Percentiles rank a stretch among this genome's conserved stretches.
Evolutionary conservation across 2,113 vertebrate species (phyloP).

Genomic region (Eulemur macaco): DNA sequence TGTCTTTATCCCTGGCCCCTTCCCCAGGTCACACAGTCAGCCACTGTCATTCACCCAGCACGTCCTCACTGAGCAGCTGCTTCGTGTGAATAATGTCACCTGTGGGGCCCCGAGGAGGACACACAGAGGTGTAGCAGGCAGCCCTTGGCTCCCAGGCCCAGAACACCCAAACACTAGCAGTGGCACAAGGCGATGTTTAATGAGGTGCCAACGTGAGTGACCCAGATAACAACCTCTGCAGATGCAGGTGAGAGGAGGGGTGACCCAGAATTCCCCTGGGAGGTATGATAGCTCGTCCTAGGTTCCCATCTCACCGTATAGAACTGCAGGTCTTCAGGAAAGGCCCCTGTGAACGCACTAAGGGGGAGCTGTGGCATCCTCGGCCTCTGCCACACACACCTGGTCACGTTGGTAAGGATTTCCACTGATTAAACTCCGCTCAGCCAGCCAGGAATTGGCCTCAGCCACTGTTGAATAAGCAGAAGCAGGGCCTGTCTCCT

Average conservation of each 20-base stretch:
- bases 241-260: too few relatives aligned
- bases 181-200: not conserved
- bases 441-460: not conserved
- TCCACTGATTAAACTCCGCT: not conserved
- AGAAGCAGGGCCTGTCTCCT: not conserved
- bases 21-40: not conserved
- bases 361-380: not conserved
- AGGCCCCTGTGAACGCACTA: not conserved
- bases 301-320: not conserved
- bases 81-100: fast-evolving
- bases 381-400: not conserved
- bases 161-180: not conserved
- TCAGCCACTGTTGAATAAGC: not conserved
- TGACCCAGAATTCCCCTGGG: not conserved
- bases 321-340: not conserved
- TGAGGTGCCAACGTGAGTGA: not conserved
- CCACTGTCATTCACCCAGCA: fast-evolving
- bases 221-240: too few relatives aligned
- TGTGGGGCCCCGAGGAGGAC: not conserved
- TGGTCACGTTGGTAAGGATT: not conserved
- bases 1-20: too few relatives aligned
- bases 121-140: not conserved
- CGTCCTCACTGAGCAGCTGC: not conserved
- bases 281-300: fast-evolving
- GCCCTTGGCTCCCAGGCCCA: not conserved